phyloP scores from a whole-genome alignment of 1,140 invertebrate genomes.

The Rhynchophorus ferrugineus region DNA sequence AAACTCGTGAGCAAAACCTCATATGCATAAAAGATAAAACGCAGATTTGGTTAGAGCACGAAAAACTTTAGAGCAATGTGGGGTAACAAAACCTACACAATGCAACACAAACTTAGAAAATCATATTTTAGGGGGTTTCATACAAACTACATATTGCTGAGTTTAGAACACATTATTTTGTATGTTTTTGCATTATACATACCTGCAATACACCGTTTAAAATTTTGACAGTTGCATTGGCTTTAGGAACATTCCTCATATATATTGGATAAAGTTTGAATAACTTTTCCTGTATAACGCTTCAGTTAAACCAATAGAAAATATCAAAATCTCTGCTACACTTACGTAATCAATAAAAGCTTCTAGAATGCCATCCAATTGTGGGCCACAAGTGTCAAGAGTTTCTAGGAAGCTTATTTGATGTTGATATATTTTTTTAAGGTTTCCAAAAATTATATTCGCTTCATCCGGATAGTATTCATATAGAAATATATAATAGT shows the following conservation, averaged over 20 bases:
- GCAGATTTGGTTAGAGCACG: no score
- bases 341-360: slow-evolving; percentile 28
- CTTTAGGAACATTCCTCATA: not conserved
- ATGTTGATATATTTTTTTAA: slow-evolving; percentile 25
- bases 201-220: not conserved
- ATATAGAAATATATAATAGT: no score
- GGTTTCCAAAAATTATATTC: slow-evolving; percentile 28
- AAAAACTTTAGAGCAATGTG: no score
- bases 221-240: not conserved
- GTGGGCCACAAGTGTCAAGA: slow-evolving; percentile 17
- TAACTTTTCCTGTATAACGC: not conserved
- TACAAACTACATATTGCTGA: no score
- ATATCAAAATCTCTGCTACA: not conserved
- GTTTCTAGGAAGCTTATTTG: slow-evolving; percentile 19
- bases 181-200: not conserved
- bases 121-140: no score
- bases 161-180: no score
- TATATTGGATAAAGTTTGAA: not conserved
- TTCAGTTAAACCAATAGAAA: not conserved
- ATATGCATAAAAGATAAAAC: no score
- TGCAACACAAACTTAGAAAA: no score
- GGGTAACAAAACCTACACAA: no score
- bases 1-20: no score
- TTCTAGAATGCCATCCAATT: slow-evolving; percentile 21
- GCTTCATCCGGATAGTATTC: slow-evolving; percentile 10